Base-by-base conservation (phyloP, 1,140 invertebrate species). In the Magallana gigas region DNA sequence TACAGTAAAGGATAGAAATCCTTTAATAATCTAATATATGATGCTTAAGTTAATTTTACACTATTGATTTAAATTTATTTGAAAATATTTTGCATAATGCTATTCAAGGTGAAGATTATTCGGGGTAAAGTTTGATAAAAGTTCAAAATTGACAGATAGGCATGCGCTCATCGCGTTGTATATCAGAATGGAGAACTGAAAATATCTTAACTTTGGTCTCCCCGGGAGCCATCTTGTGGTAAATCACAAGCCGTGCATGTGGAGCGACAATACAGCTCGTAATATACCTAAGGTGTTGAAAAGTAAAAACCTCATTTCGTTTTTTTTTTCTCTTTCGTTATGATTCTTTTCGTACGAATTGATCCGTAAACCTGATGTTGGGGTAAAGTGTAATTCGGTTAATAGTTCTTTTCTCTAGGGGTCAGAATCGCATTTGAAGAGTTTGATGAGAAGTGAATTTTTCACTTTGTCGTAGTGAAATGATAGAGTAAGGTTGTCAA, bases 271-370 rank as follows among this genome's bases (percentile, higher is more conserved):
- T 76, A 36, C 68, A 29, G 23, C 18, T 76, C 8, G 68, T 29
- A 76, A 76, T 76, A 76, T 76, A 76, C 68, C 68, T 76, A 76
- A 29, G 68, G 68, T 76, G 68, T 76, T 29, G 68, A 29, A 76
- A 76, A 76, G 68, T 76, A 36, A 76, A 76, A 76, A 76, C 14
- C 23, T 29, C 11, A 18, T 29, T 76, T 76, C 36, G 36, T 2
- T 2, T 2, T 48, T 76, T 29, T 29, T 76, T 76, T 29, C 7
- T 23, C 18, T 29, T 76, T 76, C 68, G 23, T 76, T 76, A 76
- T 76, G 68, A 36, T 8, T 76, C 68, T 29, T 29, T 68, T 71
- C 18, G 68, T 71, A 71, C 23, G 68, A 71, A 71, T 29, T 71
- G 68, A 71, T 71, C 68, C 68, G 29, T 71, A 71, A 71, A 71